Percentiles rank a stretch among this genome's conserved stretches.
Conservation (phyloP, 1,140 invertebrate species). For the Tetramorium simillimum region DNA sequence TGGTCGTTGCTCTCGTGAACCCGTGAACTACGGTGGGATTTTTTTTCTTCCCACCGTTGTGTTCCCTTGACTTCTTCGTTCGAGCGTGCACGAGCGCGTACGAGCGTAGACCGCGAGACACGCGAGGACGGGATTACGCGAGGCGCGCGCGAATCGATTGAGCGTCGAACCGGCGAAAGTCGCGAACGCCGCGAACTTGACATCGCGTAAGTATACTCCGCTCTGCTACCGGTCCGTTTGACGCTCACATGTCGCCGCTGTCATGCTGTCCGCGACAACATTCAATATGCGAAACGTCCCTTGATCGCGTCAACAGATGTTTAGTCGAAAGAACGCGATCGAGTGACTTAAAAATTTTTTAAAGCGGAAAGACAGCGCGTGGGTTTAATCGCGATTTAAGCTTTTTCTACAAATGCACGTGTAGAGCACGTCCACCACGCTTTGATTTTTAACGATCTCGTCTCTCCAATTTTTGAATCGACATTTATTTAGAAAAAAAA, state of each 20-base stretch:
- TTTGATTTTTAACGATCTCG: not conserved
- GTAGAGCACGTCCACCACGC: not conserved
- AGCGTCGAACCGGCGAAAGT: constrained; percentile 64
- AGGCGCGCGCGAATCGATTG: constrained; percentile 58
- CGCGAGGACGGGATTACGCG: constrained; percentile 56
- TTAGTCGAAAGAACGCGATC: not conserved
- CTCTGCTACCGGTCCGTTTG: not conserved
- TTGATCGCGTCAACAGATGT: not conserved
- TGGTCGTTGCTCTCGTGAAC: constrained; percentile 52
- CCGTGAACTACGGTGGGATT: not conserved
- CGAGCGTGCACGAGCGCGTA: not conserved
- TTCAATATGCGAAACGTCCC: not conserved
- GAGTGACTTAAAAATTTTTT: not conserved
- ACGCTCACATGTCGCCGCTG: constrained; percentile 12
- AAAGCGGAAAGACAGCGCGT: not conserved
- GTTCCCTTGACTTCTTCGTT: constrained; percentile 31
- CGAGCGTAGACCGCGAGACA: not conserved
- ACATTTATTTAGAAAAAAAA: not conserved
- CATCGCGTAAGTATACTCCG: constrained; percentile 41
- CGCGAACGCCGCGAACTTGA: constrained; percentile 64
- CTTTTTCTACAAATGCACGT: not conserved
- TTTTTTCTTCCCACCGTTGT: constrained; percentile 26
- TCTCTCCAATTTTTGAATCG: not conserved
- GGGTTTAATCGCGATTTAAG: not conserved
- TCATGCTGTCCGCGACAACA: not conserved